phyloP scores from a whole-genome alignment of 2,113 vertebrate genomes.

The Ochotona princeps region DNA sequence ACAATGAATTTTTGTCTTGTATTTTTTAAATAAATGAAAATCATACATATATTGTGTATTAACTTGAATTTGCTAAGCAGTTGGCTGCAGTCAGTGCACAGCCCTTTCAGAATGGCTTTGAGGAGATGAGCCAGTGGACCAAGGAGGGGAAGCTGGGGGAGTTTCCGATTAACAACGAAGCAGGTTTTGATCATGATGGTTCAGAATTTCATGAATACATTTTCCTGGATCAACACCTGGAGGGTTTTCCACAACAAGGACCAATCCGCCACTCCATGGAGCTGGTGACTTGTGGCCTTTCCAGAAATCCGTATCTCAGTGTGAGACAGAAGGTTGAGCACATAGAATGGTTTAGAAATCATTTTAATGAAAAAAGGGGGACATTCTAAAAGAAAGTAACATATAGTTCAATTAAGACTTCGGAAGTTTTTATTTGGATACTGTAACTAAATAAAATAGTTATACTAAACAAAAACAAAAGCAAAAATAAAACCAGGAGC shows the following conservation, averaged over 20 bases:
- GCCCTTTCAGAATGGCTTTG: too few species aligned
- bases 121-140: too few species aligned
- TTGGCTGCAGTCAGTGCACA: too few species aligned
- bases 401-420: constrained; percentile 82
- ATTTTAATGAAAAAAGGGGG: constrained; percentile 94
- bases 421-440: constrained; percentile 58
- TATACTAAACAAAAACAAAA: too few species aligned
- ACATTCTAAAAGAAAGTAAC: constrained; percentile 89
- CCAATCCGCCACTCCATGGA: constrained; percentile 98
- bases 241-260: constrained; percentile 92
- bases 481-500: too few species aligned
- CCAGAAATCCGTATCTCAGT: constrained; percentile 92
- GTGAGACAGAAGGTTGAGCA: constrained; percentile 94
- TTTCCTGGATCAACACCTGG: constrained; percentile 94
- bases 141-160: too few species aligned
- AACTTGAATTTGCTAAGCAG: too few species aligned
- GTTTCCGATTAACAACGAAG: too few species aligned
- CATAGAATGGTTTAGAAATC: constrained; percentile 95
- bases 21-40: neutral
- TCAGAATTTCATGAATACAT: too few species aligned
- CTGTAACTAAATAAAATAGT: constrained; percentile 47
- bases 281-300: constrained; percentile 93
- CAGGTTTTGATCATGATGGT: too few species aligned
- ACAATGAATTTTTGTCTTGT: neutral
- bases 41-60: neutral